A percentile compares a stretch with the other conserved stretches of the same genome.
phyloP scores from a whole-genome alignment of 2,797 vertebrate species.

The Melanotaenia nigrans region DNA sequence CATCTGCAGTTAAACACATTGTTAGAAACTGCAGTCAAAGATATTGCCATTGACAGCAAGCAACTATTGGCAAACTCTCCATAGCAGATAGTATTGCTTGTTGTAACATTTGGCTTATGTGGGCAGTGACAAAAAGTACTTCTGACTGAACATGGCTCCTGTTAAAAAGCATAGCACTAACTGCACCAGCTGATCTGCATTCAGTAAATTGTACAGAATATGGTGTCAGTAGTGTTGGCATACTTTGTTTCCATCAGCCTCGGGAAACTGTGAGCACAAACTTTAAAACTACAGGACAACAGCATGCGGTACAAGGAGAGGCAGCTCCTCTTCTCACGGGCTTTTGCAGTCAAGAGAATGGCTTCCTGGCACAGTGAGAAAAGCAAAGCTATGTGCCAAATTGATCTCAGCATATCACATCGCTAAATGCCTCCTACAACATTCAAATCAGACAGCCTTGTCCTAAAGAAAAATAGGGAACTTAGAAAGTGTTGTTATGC shows the following conservation, averaged over 20 bases:
- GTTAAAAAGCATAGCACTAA: background rate
- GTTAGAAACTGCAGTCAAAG: constrained; percentile 1
- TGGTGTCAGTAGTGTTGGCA: background rate
- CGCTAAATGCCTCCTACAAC: constrained; percentile 15
- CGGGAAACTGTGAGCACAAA: background rate
- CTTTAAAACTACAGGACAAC: constrained; percentile 1
- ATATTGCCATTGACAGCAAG: background rate
- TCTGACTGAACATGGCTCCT: background rate
- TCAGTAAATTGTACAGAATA: constrained; percentile 15
- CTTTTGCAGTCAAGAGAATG: constrained; percentile 6
- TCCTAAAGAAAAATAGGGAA: background rate
- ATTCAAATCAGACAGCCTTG: constrained; percentile 16
- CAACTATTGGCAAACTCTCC: constrained; percentile 1
- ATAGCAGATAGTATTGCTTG: background rate
- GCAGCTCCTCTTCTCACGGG: constrained; percentile 14
- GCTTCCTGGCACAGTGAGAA: constrained; percentile 12
- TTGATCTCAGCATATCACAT: constrained; percentile 3
- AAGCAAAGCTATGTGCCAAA: constrained; percentile 18
- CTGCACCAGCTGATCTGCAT: background rate
- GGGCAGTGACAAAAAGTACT: constrained; percentile 1
- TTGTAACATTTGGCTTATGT: constrained; percentile 4
- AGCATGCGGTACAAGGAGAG: constrained; percentile 11
- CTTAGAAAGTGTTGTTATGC: background rate
- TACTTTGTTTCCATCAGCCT: background rate
- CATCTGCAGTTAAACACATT: background rate